These are phyloP conservation scores for Dilophus febrilis DNA, from an alignment of 2,888 invertebrate genomes.

Conservation along the genomic window DNA sequence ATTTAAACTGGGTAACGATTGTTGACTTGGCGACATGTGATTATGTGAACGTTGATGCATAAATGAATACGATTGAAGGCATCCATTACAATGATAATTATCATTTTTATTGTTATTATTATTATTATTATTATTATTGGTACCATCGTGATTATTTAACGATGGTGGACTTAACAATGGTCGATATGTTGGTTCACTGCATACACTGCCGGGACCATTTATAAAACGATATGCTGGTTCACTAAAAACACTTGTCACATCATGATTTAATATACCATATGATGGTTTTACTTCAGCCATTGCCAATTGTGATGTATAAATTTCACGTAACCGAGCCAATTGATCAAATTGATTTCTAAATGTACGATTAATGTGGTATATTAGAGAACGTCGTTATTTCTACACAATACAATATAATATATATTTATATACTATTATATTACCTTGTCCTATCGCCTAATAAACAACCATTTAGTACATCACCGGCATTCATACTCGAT, in stretches of 20 bases:
- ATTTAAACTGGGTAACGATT: constrained; percentile 38
- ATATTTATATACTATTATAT: constrained; percentile 3
- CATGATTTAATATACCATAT: constrained; percentile 31
- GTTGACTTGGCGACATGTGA: constrained; percentile 27
- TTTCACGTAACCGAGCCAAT: constrained; percentile 61
- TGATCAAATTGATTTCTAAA: constrained; percentile 50
- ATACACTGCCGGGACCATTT: constrained; percentile 58
- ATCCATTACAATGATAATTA: constrained; percentile 10
- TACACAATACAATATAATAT: no score
- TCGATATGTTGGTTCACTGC: constrained; percentile 68
- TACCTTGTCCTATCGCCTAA: constrained; percentile 29
- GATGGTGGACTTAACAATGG: constrained; percentile 26
- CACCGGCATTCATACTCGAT: constrained; percentile 52
- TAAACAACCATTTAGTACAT: constrained; percentile 30
- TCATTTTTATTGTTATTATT: constrained; percentile 13
- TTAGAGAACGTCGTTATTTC: background rate
- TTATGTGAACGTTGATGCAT: no score
- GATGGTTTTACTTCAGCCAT: constrained; percentile 53
- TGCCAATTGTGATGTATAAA: constrained; percentile 61
- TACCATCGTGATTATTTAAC: background rate
- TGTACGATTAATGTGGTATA: background rate
- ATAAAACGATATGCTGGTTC: constrained; percentile 30
- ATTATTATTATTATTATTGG: constrained; percentile 18
- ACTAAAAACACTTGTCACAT: constrained; percentile 29
- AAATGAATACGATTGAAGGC: constrained; percentile 17